These are phyloP conservation scores for Nesoenas mayeri DNA, from an alignment of 2,113 vertebrate species.

Conservation along the genomic window DNA sequence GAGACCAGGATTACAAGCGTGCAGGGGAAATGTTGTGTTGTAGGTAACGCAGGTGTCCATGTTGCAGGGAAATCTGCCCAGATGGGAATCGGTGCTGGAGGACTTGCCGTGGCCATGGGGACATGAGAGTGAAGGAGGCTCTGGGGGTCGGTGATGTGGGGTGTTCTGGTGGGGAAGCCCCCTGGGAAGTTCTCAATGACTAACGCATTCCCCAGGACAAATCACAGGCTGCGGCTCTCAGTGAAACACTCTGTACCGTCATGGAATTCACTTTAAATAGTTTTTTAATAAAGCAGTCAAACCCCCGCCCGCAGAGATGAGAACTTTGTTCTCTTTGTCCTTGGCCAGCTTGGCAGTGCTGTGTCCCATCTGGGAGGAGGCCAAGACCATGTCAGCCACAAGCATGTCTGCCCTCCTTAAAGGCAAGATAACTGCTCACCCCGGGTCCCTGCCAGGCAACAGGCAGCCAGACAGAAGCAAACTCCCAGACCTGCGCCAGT, in stretches of 20 bases:
- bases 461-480: not conserved
- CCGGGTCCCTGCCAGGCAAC: not conserved
- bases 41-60: not conserved
- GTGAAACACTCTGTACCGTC: not conserved
- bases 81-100: rapidly evolving
- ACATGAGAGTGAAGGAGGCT: not conserved
- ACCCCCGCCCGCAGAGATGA: not conserved
- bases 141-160: not conserved
- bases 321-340: slow-evolving; percentile 28
- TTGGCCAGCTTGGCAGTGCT: slow-evolving; percentile 35
- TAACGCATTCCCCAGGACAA: not conserved
- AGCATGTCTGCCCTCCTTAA: not conserved
- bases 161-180: not conserved
- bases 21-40: not conserved
- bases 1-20: not conserved
- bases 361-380: slow-evolving; percentile 9
- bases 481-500: not conserved
- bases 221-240: not conserved
- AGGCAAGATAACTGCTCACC: not conserved
- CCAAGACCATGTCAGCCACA: slow-evolving; percentile 30
- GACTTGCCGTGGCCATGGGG: rapidly evolving
- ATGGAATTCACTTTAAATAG: not conserved
- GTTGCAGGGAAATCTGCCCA: not conserved
- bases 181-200: not conserved
- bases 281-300: not conserved